Conservation (phyloP, 2,113 vertebrate species). For the Lota lota region DNA sequence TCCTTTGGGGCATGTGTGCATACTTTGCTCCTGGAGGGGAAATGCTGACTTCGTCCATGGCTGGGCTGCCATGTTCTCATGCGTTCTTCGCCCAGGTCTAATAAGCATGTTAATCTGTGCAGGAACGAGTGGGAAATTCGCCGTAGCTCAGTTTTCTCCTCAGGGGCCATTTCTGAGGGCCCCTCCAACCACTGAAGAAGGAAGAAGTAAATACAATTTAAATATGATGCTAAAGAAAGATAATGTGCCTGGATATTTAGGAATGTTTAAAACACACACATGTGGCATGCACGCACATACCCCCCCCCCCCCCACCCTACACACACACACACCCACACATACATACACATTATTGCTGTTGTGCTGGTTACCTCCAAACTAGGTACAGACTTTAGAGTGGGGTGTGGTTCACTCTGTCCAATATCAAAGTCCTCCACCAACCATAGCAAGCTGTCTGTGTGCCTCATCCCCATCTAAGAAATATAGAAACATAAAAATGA, state of each 20-base stretch:
- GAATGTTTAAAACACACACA: too few relatives aligned
- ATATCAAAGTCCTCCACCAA: slow-evolving; percentile 72
- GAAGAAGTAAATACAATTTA: neutral
- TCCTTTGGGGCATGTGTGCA: slow-evolving; percentile 16
- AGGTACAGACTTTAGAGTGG: slow-evolving; percentile 68
- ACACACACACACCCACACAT: too few relatives aligned
- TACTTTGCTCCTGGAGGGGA: slow-evolving; percentile 82
- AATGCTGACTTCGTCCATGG: slow-evolving; percentile 70
- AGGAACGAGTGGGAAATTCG: slow-evolving; percentile 71
- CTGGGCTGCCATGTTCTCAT: slow-evolving; percentile 53
- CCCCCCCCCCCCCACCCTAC: too few relatives aligned
- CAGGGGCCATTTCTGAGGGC: slow-evolving; percentile 36
- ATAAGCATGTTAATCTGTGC: slow-evolving; percentile 69
- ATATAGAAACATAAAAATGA: neutral
- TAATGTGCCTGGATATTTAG: neutral
- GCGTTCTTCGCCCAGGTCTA: slow-evolving; percentile 73
- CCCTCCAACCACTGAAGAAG: slow-evolving; percentile 15
- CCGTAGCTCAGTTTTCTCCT: slow-evolving; percentile 57
- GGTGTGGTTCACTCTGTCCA: slow-evolving; percentile 56
- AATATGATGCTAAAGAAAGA: neutral
- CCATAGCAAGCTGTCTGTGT: slow-evolving; percentile 65
- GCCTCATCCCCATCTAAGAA: slow-evolving; percentile 50
- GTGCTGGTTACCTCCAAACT: slow-evolving; percentile 79
- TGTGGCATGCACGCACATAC: too few relatives aligned
- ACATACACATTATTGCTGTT: too few relatives aligned